Evolutionary conservation across 1,140 invertebrate species (phyloP), one percentile per base, ranked within the genome.

Genomic region (Drosophila quadrilineata): DNA sequence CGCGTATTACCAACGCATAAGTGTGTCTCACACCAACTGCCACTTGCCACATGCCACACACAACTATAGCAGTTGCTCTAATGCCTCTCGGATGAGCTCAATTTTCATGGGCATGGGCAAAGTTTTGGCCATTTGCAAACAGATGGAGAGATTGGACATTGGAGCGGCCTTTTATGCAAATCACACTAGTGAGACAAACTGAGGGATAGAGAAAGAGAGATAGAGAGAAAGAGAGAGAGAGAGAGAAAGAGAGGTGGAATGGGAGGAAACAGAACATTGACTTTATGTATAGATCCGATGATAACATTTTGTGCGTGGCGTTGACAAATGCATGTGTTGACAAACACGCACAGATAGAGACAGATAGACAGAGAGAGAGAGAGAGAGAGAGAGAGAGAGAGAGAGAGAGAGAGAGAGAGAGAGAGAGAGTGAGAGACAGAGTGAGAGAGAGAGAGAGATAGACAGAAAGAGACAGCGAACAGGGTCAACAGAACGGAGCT

Each of bases 251-350:
- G 3, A 5, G n/a, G 35, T n/a, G 5, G 2, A 12, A 6, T 35
- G 12, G 9, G 6, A 35, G 8, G 6, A 35, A 2, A 35, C 33
- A 14, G 14, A 17, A 41, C n/a, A 41, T 8, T 10, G 2, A 12
- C 6, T 22, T 43, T n/a, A 28, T 4, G 6, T 40, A 22, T 26
- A 46, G 59, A 63, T 63, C 31, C 45, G 49, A 21, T 28, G 49
- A 63, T 54, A 63, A 54, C 59, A 54, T 54, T 60, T 53, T 43
- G 45, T 59, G 46, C 56, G 65, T 75, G 72, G 65, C 65, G 76
- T 74, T 84, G 79, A 84, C 80, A 84, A 84, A 85, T 84, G 79
- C 80, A 84, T 82, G 77, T 82, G 77, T 84, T 70, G 77, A 82
- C 77, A 70, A 52, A 71, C 29, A 35, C 50, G 21, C 43, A 16